Base-by-base conservation (phyloP, 2,113 vertebrate genomes). In the Piaya cayana region DNA sequence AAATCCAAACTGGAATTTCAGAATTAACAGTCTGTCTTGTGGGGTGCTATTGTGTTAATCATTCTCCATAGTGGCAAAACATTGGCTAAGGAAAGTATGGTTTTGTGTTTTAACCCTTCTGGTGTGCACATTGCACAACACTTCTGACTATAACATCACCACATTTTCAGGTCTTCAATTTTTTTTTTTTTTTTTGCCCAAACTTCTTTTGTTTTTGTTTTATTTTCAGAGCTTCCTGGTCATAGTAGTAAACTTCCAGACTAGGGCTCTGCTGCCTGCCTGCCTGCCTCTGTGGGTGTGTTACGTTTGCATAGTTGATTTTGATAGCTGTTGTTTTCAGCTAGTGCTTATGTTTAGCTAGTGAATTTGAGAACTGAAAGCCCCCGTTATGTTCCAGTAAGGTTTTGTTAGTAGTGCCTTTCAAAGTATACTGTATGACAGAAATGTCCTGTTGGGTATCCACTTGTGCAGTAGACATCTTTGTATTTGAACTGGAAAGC, bases 41-140 rank as follows among this genome's bases (percentile, higher is more conserved):
- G 3, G 37, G 13, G 15, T 78, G 50, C 76, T 92, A 2, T 63
- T 63, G 15, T 37, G 82, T 74, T 93, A 90, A 94, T 88, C 15
- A 80, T 95, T 95, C 43, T 86, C 76, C 25, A 29, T 34, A 68
- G 71, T 64, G 50, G 69, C 65, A 92, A 91, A 96, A 88, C 56
- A 76, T 59, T 81, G 60, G 42, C 67, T 70, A 67, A 85, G 76
- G 58, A 79, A 86, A 58, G 8, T 13, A 15, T 22, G 5, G 0
- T 3, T 87, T 87, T 85, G 18, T 87, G 10, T 94, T 90, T 78
- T 82, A 64, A 76, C 94, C 72, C 19, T 68, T 76, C 15, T 32
- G 32, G 30, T 8, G 16, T 59, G 39, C 11, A 13, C 6, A 6
- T 74, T 79, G 59, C 29, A 32, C 62, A 64, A 10, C 5, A 16